Base-by-base conservation (phyloP, 2,113 vertebrate species). In the Prionailurus viverrinus region DNA sequence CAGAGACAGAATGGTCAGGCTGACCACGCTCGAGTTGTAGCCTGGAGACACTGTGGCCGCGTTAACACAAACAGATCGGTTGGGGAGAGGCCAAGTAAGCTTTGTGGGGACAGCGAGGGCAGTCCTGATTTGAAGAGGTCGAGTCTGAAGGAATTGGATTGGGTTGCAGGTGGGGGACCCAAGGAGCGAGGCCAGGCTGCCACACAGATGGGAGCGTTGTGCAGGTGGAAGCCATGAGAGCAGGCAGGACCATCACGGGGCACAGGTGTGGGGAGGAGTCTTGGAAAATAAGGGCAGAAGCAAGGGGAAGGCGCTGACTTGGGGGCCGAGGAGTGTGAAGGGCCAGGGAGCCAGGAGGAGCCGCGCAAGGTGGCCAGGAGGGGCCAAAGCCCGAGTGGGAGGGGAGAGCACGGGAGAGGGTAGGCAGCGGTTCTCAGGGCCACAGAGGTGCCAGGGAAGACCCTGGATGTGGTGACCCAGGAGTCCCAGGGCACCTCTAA, bases 21-120 rank as follows among this genome's bases (percentile, higher is more conserved):
- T 33, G 16, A 1, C 12, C 33, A 1, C 9, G 29, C 25, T 27
- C 3, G 0, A 18, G 39, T 61, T 39, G 5, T 2, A 29, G 55
- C 27, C 82, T 74, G 7, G 36, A 51, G 25, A 61, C 23, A 3
- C 13, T 81, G 41, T 3, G 18, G 51, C 18, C 68, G 12, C 16
- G 2, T 19, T 18, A 23, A 12, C 39, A 63, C 69, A 39, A 3
- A 41, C 1, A 4, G 39, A 27, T n/a, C 29, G 0, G 16, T 5
- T 14, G 48, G 15, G 23, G 0, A n/a, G 10, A 53, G 23, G 51
- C 16, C 25, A 10, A 33, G 61, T 18, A 61, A 21, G 83, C 58
- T 51, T 33, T 76, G 74, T 4, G 4, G 15, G 69, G 10, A 45
- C 25, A 65, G 53, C 2, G 31, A 71, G 29, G 33, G 69, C n/a